Percentiles rank a stretch among this genome's conserved stretches.
phyloP scores from a whole-genome alignment of 1,140 invertebrate genomes.

The Philopotamus ludificatus region DNA sequence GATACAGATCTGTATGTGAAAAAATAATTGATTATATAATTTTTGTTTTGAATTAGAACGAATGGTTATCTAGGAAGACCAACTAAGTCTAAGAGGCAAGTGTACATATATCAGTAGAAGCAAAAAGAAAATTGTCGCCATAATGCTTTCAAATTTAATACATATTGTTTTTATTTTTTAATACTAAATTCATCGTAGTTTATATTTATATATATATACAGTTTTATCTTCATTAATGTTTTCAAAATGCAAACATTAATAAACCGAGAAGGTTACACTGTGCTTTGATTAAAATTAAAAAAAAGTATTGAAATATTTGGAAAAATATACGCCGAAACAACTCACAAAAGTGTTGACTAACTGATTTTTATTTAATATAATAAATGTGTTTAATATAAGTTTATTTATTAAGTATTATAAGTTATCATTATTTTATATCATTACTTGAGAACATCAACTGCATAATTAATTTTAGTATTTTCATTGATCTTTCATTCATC shows the following conservation, averaged over 20 bases:
- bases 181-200: constrained; percentile 15
- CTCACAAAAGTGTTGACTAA: not conserved
- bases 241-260: no score
- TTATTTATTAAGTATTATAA: no score
- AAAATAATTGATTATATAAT: constrained; percentile 35
- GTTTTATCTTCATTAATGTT: no score
- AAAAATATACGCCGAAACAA: not conserved
- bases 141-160: constrained; percentile 51
- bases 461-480: constrained; percentile 67
- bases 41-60: constrained; percentile 54
- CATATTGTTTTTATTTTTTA: constrained; percentile 48
- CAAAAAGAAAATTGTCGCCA: constrained; percentile 53
- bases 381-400: constrained; percentile 1
- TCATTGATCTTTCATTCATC: constrained; percentile 75
- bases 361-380: not conserved
- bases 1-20: not conserved
- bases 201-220: no score
- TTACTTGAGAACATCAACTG: constrained; percentile 50
- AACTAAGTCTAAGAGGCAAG: constrained; percentile 58
- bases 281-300: no score
- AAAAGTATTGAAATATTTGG: not conserved
- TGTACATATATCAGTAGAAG: constrained; percentile 56
- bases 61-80: constrained; percentile 58
- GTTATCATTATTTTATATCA: constrained; percentile 9
- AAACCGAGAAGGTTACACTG: not conserved